Evolutionary conservation across 1,140 invertebrate genomes (phyloP).

Genomic region (Physella acuta): DNA sequence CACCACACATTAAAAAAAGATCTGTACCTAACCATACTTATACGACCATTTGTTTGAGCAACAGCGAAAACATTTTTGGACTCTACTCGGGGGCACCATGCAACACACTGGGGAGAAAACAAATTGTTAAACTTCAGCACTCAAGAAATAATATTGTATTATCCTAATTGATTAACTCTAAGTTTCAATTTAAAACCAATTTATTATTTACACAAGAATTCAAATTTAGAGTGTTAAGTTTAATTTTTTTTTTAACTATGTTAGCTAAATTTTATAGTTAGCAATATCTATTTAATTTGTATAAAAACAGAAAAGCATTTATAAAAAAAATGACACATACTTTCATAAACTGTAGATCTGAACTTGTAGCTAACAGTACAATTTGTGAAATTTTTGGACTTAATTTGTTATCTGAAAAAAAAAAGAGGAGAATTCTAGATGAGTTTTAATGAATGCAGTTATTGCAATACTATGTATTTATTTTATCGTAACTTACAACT

Average conservation of each 20-base stretch:
- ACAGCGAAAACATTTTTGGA: conserved; percentile 77
- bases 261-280: no score
- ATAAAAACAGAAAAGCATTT: neutral
- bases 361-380: conserved; percentile 13
- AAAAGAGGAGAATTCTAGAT: neutral
- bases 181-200: no score
- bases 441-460: neutral
- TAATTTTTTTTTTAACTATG: no score
- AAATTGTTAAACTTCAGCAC: neutral
- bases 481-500: no score
- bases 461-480: no score
- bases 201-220: no score
- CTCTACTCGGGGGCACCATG: conserved; percentile 73
- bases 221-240: no score
- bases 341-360: conserved; percentile 23
- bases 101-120: conserved; percentile 66
- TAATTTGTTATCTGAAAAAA: conserved; percentile 10
- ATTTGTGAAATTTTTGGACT: conserved; percentile 10
- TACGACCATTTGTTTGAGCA: conserved; percentile 83
- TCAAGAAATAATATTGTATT: neutral
- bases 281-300: no score
- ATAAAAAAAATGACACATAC: conserved; percentile 3
- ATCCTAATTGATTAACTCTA: neutral
- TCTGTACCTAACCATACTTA: conserved; percentile 69
- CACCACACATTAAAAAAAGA: conserved; percentile 5